Evolutionary conservation across 2,888 invertebrate genomes (phyloP), one percentile per base, ranked within the genome.

Genomic region (Euplagia quadripunctaria): DNA sequence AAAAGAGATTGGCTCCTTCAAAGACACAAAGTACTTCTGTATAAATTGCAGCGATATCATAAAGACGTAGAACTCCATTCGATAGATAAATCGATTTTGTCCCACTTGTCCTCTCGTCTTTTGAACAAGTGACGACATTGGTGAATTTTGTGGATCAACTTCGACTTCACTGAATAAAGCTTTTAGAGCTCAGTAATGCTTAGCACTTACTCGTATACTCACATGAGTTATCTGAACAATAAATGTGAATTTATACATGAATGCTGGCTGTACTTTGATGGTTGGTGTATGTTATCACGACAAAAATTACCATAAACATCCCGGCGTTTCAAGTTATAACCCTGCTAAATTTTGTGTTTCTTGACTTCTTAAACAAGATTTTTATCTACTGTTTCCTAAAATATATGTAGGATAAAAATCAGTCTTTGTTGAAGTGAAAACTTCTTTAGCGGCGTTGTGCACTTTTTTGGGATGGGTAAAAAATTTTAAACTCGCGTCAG

Each of bases 1-100:
- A 65, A 69, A 65, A 16, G 65, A 65, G 42, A 76, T 78, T 55
- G 76, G 76, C 70, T 76, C 67, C 63, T 71, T 77, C 70, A 76
- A 64, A 74, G 61, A 72, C 52, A 73, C 73, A 73, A 82, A 64
- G 51, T 68, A 66, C 72, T 69, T 73, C 70, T 51, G 66, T 58
- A 61, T 72, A 70, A 52, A 73, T 75, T 63, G 73, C 43, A 66
- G 46, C 78, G 51, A 77, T 79, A 79, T 80, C 76, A 76, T 76
- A 77, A 75, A 82, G 71, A 49, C 72, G 70, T 69, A 67, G 16
- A 67, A 74, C 69, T 79, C 72, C 70, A 76, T 80, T 83, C 79
- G 73, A 75, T 69, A 74, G 74, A 75, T 80, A 83, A 80, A 85
- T 84, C 83, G 79, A 83, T 82, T 84, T 76, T 68, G 55, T 72